Evolutionary conservation across 1,140 invertebrate species (phyloP), one percentile per base, ranked within the genome.

Genomic region (Kradibia gibbosae): DNA sequence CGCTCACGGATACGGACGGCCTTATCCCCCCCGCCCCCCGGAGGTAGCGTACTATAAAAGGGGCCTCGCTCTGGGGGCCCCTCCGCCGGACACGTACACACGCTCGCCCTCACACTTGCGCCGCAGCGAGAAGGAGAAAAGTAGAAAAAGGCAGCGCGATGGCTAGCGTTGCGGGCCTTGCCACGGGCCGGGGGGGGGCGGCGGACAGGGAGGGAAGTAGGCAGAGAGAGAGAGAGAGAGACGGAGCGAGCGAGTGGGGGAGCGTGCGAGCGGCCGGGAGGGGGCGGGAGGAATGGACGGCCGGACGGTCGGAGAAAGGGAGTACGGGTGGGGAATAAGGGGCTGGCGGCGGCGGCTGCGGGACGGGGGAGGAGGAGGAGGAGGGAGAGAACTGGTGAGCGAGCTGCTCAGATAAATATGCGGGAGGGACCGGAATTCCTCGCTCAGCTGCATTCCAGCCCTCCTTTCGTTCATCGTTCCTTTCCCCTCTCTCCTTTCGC

Each of bases 371-470:
- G 62, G 31, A 15, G 50, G 42, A 45, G 65, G n/a, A 20, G n/a
- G 71, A 48, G 55, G 25, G 83, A 83, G 87, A 20, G 83, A 86
- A 8, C 28, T 84, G 87, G 55, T 25, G 83, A 83, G 87, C 22
- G 83, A 86, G 15, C 28, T 84, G 87, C 84, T 89, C 88, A 88
- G 90, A 91, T 91, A 91, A 91, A 91, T 91, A 91, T 90, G 90
- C 90, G 90, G 90, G 90, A 91, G 89, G 89, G 90, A 89, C 89
- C 89, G 89, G 89, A 91, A 91, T 90, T 90, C 90, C 90, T 90
- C 89, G 90, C 90, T 90, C 89, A 87, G 88, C 87, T 90, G 88
- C 90, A 91, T 91, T 91, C 90, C 89, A 88, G 78, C 55, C 80
- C 84, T 84, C 86, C 83, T 82, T 78, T 77, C 73, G 57, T 55